Conservation (phyloP, 2,113 vertebrate genomes). For the Danionella cerebrum region DNA sequence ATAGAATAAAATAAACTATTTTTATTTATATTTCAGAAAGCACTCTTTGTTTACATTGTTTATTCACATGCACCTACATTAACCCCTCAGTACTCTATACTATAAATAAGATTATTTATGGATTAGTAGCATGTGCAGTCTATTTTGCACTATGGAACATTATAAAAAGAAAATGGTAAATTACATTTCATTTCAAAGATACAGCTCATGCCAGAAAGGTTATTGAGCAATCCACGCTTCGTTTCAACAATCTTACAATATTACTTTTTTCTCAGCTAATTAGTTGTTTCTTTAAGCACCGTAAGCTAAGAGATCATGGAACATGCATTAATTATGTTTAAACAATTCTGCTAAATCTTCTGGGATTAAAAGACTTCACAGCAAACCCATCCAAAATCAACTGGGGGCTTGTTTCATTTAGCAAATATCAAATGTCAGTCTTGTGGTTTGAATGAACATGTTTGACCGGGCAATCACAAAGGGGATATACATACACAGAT, state of each 20-base stretch:
- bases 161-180: background rate
- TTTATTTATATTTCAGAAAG: too few species aligned
- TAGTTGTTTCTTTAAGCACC: background rate
- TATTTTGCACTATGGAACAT: too few species aligned
- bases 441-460: too few species aligned
- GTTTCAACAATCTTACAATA: background rate
- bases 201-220: background rate
- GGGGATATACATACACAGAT: too few species aligned
- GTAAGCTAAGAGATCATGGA: constrained; percentile 20
- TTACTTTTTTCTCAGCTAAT: constrained; percentile 16
- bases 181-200: background rate
- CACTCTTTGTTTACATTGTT: too few species aligned
- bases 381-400: background rate
- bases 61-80: too few species aligned
- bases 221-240: background rate
- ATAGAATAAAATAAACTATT: too few species aligned
- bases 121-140: too few species aligned
- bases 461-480: too few species aligned
- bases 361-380: background rate
- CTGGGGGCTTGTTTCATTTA: background rate
- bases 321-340: constrained; percentile 8
- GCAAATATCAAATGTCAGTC: background rate
- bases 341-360: background rate
- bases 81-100: too few species aligned
- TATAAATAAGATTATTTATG: too few species aligned